Conservation (phyloP, 1,140 invertebrate species). For the Platorchestia sp. region DNA sequence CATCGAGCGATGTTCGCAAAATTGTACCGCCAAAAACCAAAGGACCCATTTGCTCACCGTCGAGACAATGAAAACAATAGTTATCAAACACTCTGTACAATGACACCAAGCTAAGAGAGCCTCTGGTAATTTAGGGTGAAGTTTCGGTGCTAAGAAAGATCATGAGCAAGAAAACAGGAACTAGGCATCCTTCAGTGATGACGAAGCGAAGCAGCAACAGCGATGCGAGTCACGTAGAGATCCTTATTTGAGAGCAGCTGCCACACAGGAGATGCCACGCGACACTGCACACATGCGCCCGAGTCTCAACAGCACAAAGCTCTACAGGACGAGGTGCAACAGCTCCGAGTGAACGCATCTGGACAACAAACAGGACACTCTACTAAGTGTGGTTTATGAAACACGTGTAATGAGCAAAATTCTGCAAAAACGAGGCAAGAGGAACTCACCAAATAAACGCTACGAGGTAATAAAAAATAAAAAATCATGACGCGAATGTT, state of each 20-base stretch:
- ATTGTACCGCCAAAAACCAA: not conserved
- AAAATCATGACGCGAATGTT: too few species aligned
- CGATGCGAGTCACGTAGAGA: slow-evolving; percentile 13
- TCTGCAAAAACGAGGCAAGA: too few species aligned
- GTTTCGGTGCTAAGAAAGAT: not conserved
- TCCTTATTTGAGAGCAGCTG: slow-evolving; percentile 11
- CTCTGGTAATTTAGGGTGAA: not conserved
- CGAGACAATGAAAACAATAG: not conserved
- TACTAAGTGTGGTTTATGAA: too few species aligned
- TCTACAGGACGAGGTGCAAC: too few species aligned
- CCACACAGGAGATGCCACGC: not conserved
- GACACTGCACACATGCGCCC: not conserved
- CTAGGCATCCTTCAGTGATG: not conserved
- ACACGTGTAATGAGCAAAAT: too few species aligned
- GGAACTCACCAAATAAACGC: too few species aligned
- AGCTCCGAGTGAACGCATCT: too few species aligned
- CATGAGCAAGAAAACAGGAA: not conserved
- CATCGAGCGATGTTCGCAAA: not conserved
- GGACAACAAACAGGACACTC: too few species aligned
- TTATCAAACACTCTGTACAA: not conserved
- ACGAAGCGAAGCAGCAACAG: not conserved
- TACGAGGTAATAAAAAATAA: too few species aligned
- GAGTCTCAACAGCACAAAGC: not conserved
- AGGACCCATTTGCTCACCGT: not conserved
- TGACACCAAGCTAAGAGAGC: not conserved